Percentiles rank a stretch among this genome's conserved stretches.
Evolutionary conservation across 2,113 vertebrate genomes (phyloP).

Genomic region (Silurus meridionalis): DNA sequence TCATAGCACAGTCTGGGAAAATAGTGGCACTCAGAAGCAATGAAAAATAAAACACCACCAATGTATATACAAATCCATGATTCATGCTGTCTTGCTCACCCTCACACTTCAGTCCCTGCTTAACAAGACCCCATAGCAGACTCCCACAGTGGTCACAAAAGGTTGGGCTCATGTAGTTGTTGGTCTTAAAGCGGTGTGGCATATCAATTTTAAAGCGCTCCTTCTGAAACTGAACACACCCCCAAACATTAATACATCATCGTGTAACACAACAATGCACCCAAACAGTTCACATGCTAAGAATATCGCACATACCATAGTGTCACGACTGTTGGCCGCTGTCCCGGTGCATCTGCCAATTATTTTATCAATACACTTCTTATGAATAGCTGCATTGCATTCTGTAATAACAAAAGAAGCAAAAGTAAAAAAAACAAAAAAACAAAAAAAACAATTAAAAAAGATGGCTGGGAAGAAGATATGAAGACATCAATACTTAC

Average conservation of each 20-base stretch:
- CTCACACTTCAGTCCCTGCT: constrained; percentile 94
- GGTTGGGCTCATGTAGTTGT: constrained; percentile 97
- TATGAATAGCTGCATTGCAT: constrained; percentile 98
- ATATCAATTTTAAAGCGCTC: constrained; percentile 99
- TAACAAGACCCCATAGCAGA: constrained; percentile 93
- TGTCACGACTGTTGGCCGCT: constrained; percentile 92
- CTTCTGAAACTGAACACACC: constrained; percentile 88
- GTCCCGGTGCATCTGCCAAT: constrained; percentile 93
- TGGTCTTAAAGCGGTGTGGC: constrained; percentile 90
- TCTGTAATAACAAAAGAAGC: constrained; percentile 72
- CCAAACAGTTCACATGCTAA: background rate
- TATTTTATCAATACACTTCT: constrained; percentile 95
- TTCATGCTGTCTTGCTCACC: constrained; percentile 66
- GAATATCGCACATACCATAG: constrained; percentile 78
- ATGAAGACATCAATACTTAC: constrained; percentile 75
- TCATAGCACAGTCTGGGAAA: constrained; percentile 88
- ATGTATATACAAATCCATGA: background rate
- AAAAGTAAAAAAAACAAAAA: background rate
- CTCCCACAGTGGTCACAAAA: constrained; percentile 99
- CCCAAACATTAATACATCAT: constrained; percentile 1
- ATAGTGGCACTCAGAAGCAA: background rate
- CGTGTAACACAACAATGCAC: background rate
- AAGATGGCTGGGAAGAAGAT: background rate
- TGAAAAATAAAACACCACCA: background rate
- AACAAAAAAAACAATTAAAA: background rate